Evolutionary conservation across 1,140 invertebrate genomes (phyloP), one percentile per base, ranked within the genome.

Genomic region (Catajapyx aquilonaris): DNA sequence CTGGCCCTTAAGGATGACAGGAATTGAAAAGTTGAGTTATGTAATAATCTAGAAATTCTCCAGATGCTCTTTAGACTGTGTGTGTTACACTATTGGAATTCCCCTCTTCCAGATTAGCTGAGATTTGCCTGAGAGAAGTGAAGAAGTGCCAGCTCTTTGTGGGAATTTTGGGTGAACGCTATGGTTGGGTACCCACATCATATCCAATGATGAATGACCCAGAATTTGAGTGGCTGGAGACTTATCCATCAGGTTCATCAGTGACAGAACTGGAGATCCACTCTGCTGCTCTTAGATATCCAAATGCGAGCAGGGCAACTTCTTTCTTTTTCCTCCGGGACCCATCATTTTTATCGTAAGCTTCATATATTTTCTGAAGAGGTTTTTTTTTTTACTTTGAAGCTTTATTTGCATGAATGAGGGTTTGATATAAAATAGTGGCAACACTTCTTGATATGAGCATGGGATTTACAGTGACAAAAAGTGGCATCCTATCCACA

Each of bases 221-320:
- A 1, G 45, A 56, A 31, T 53, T 56, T 43, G 50, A 58, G 19
- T 63, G 61, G 57, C 40, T 62, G 3, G 46, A 41, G 21, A 43
- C 51, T 4, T 54, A 55, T 37, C 51, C 54, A 4, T 5, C 34
- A 18, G 55, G 54, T n/a, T 44, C 54, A 16, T 62, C 60, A 7
- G 48, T 62, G n/a, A 63, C 60, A 25, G 61, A 61, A 41, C 41
- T 63, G 25, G 61, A 63, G 46, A 58, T 61, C 48, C 45, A 58
- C 35, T 39, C 43, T 20, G 57, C 43, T 20, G 55, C 56, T 7
- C 33, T 60, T 20, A 30, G 20, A 21, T 20, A 52, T 18, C 43
- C 45, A n/a, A 33, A 46, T 10, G 30, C 43, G 15, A 33, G 35
- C 17, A 39, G 43, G 18, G 47, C 48, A n/a, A 52, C 41, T 17